Evolutionary conservation across 2,888 invertebrate species (phyloP), one percentile per base, ranked within the genome.

Genomic region (Epinotia ramella): DNA sequence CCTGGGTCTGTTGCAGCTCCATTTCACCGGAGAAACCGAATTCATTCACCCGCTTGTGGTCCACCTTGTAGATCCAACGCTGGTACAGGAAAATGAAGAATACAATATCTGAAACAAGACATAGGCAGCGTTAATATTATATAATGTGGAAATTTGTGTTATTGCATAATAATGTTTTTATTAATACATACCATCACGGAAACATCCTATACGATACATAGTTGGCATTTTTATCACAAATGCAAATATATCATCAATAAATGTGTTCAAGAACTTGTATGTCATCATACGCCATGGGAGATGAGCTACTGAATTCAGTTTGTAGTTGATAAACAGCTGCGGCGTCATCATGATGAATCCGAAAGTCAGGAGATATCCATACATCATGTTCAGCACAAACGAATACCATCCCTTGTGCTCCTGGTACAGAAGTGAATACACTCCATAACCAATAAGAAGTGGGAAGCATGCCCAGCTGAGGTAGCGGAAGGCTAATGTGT

Each of bases 311-410:
- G 99, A 99, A 89, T 99, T 99, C 83, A 99, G 91, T 92, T 99
- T 99, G 94, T 99, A 99, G 94, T 99, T 99, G 83, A 99, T 99
- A 88, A 99, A 99, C 78, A 99, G 94, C 91, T 99, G 99, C 7
- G 99, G 99, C n/a, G 99, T 99, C 99, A 99, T 99, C 98, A 99
- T 99, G 76, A 99, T 99, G 89, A 99, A 99, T 78, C 99, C 99
- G 90, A 99, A 99, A 2, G 99, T 99, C 77, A 99, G 95, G 76
- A 99, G 95, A 91, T 99, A 99, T 73, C 99, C 99, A 91, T 99
- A 99, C 78, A 99, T 95, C 97, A 99, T 98, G 87, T 97, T 97
- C 46, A 99, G 95, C 56, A 99, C 96, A 95, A 98, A 99, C 13
- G 99, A 99, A 90, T 99, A 99, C 99, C 99, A 99, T 81, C 99